phyloP scores from a whole-genome alignment of 92 coral and sea anemone genomes.

The Phenganax stokvisi region DNA sequence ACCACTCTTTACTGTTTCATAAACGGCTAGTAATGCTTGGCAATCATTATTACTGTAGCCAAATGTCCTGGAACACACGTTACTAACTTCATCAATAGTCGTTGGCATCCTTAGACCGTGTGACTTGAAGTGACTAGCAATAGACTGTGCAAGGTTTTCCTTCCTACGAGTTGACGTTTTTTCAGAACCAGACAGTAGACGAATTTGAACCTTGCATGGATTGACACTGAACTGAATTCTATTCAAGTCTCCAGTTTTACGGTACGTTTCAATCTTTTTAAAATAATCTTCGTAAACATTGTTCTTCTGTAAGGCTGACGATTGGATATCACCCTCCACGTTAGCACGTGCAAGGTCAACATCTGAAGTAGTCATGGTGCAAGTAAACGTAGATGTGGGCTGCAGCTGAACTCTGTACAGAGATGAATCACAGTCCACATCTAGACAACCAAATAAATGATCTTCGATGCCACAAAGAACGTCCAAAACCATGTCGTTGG shows the following conservation, averaged over 20 bases:
- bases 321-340: neutral
- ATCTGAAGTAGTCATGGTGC: constrained; percentile 19
- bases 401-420: neutral
- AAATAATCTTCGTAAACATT: neutral
- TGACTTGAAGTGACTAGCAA: neutral
- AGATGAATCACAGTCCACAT: neutral
- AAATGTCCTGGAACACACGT: constrained; percentile 22
- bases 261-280: constrained; percentile 1
- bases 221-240: constrained; percentile 1
- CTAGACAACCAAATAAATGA: constrained; percentile 28
- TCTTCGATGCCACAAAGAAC: constrained; percentile 38
- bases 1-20: constrained; percentile 24
- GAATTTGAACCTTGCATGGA: constrained; percentile 6
- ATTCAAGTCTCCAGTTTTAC: neutral
- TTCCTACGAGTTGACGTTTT: neutral
- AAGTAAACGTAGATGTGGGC: constrained; percentile 18
- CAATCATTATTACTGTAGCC: constrained; percentile 8
- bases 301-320: neutral
- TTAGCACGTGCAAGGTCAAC: neutral
- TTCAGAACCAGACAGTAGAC: neutral
- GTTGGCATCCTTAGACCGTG: neutral
- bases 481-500: constrained; percentile 20
- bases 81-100: neutral
- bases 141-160: neutral
- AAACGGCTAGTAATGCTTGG: constrained; percentile 15